Evolutionary conservation across 2,888 invertebrate species (phyloP), one percentile per base, ranked within the genome.

Genomic region (Resseliella maxima): DNA sequence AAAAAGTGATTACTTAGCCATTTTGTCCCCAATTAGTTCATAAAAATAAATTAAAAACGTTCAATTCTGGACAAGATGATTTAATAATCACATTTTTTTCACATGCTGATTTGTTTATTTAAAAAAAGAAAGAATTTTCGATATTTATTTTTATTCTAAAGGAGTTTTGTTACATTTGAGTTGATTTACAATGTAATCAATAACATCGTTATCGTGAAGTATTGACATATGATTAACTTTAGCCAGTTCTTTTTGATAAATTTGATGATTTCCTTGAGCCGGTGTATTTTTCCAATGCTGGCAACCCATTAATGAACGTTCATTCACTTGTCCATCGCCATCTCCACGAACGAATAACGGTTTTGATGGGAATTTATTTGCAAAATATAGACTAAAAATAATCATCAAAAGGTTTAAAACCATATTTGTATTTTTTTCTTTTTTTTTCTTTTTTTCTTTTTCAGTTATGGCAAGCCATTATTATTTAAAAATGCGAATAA

Each of bases 271-370:
- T 21, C 35, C 10, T 88, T 94, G 93, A 89, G 94, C 92, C 89
- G 96, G 95, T 86, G 93, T 90, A 0, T 90, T 91, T 54, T 91
- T 90, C 98, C 98, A 99, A 87, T 93, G 92, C 86, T 93, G 91
- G 90, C 99, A 99, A 0, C 95, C 98, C 88, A 93, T 92, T 27
- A 99, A 92, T 87, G 98, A 98, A 87, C 97, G 93, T 87, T 93
- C 89, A 92, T 99, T 99, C 0, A 99, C 99, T 0, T 99, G 99
- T 21, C 99, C 99, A 92, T 99, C 99, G 0, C 99, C 99, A 90
- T 97, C 95, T 3, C 98, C 99, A 88, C 92, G 90, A 38, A 90
- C 88, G 24, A 91, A 86, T n/a, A 89, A 89, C 0, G 91, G 91
- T 0, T 88, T 89, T 86, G 89, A 86, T 54, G 90, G 88, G n/a